A percentile compares a stretch with the other conserved stretches of the same genome.
These are phyloP conservation scores for Lithophane semibrunnea DNA, from an alignment of 2,888 invertebrate species.

Conservation along the genomic window DNA sequence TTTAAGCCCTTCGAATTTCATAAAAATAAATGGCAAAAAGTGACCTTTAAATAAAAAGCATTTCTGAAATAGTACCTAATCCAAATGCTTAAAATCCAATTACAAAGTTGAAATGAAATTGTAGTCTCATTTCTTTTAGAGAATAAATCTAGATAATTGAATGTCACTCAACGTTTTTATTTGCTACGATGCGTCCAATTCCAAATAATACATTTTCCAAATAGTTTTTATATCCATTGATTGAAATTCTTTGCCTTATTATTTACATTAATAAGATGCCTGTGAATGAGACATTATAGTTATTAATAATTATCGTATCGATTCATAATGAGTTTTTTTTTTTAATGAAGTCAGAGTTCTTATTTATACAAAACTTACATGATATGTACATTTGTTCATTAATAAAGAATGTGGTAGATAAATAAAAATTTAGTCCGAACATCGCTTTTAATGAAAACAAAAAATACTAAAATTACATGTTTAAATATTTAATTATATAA, in stretches of 20 bases:
- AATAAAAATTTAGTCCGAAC: constrained; percentile 57
- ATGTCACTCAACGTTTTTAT: constrained; percentile 40
- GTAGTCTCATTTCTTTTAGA: constrained; percentile 49
- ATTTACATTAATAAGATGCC: not conserved
- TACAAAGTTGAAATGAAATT: constrained; percentile 54
- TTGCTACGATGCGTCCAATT: constrained; percentile 1
- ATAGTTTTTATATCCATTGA: not conserved
- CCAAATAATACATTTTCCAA: constrained; percentile 8
- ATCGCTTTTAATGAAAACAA: constrained; percentile 55
- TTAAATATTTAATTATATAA: constrained; percentile 80
- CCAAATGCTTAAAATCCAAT: constrained; percentile 44
- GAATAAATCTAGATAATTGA: constrained; percentile 43
- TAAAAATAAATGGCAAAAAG: constrained; percentile 10
- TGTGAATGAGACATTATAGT: not conserved
- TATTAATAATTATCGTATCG: not conserved
- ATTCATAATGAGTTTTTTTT: not conserved
- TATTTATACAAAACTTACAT: constrained; percentile 64
- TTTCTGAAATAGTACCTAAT: constrained; percentile 31
- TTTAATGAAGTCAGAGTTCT: constrained; percentile 56
- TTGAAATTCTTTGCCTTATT: not conserved
- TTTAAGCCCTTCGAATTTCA: not conserved
- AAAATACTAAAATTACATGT: constrained; percentile 63
- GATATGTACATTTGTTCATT: constrained; percentile 73
- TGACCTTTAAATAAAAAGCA: constrained; percentile 18
- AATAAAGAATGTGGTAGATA: constrained; percentile 66